Conservation (phyloP, 2,113 vertebrate genomes). For the Ranitomeya imitator region DNA sequence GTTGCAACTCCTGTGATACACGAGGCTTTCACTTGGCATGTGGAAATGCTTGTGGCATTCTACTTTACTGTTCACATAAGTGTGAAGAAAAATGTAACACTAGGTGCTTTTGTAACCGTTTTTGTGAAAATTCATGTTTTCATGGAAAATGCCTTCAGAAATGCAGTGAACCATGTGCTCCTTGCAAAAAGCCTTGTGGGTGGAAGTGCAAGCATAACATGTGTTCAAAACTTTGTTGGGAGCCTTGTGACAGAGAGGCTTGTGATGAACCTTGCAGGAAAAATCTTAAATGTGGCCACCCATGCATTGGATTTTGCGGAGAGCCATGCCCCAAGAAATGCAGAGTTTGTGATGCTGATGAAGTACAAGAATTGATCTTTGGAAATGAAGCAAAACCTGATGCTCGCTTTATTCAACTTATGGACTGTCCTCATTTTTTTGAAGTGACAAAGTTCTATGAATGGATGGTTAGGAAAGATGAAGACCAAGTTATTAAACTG, state of each 20-base stretch:
- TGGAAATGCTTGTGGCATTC: slow-evolving; percentile 23
- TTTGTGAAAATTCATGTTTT: slow-evolving; percentile 57
- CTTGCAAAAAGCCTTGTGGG: slow-evolving; percentile 57
- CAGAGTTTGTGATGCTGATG: slow-evolving; percentile 58
- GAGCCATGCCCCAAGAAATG: slow-evolving; percentile 64
- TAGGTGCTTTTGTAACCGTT: slow-evolving; percentile 45
- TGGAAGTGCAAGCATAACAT: slow-evolving; percentile 58
- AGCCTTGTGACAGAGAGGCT: slow-evolving; percentile 58
- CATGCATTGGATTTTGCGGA: slow-evolving; percentile 62
- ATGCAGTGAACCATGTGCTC: slow-evolving; percentile 58
- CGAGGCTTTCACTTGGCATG: slow-evolving; percentile 54
- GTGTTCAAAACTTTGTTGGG: slow-evolving; percentile 57
- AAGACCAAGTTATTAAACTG: slow-evolving; percentile 32
- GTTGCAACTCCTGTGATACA: slow-evolving; percentile 44
- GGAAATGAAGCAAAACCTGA: slow-evolving; percentile 56
- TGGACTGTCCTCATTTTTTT: slow-evolving; percentile 61
- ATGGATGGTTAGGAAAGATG: slow-evolving; percentile 50
- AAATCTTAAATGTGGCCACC: slow-evolving; percentile 57
- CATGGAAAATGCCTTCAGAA: slow-evolving; percentile 53
- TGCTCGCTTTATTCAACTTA: slow-evolving; percentile 59
- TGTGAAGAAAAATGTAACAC: slow-evolving; percentile 52
- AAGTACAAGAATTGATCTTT: slow-evolving; percentile 61
- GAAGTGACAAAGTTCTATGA: slow-evolving; percentile 59
- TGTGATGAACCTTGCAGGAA: slow-evolving; percentile 56
- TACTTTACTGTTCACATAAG: slow-evolving; percentile 59